These are phyloP conservation scores for Mormyrus iriodes DNA, from an alignment of 2,113 vertebrate species.

Conservation along the genomic window DNA sequence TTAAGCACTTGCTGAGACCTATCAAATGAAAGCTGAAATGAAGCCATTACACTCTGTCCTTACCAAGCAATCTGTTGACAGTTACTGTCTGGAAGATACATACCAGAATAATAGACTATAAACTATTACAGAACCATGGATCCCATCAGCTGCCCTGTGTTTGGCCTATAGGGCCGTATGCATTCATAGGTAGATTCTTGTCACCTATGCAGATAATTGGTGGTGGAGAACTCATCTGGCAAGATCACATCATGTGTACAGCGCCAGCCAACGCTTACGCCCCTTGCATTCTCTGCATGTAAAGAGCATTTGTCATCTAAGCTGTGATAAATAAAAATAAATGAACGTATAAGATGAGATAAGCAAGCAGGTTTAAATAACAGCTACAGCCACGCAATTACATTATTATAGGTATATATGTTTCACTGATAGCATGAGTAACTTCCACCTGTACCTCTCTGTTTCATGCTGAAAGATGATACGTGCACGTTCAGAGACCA, in stretches of 20 bases:
- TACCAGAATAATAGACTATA: not conserved
- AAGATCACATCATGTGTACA: not conserved
- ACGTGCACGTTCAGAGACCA: not conserved
- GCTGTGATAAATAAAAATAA: not conserved
- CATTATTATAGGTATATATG: not conserved
- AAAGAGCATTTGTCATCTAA: not conserved
- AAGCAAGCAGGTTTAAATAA: not conserved
- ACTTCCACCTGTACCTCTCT: not conserved
- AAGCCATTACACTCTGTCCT: not conserved
- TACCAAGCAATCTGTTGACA: not conserved
- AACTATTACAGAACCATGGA: not conserved
- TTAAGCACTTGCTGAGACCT: not conserved
- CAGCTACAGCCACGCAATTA: not conserved
- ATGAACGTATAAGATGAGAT: not conserved
- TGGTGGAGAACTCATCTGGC: not conserved
- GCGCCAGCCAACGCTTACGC: not conserved
- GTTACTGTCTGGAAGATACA: not conserved
- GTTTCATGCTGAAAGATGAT: not conserved
- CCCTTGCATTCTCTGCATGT: not conserved
- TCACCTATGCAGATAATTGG: not conserved
- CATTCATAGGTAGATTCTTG: not conserved
- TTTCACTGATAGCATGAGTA: not conserved
- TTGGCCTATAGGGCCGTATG: not conserved
- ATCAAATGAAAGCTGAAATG: not conserved
- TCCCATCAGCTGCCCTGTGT: not conserved